Evolutionary conservation across 23 tunicate species (phyloP), one percentile per base, ranked within the genome.

Genomic region (Pegea sp.): DNA sequence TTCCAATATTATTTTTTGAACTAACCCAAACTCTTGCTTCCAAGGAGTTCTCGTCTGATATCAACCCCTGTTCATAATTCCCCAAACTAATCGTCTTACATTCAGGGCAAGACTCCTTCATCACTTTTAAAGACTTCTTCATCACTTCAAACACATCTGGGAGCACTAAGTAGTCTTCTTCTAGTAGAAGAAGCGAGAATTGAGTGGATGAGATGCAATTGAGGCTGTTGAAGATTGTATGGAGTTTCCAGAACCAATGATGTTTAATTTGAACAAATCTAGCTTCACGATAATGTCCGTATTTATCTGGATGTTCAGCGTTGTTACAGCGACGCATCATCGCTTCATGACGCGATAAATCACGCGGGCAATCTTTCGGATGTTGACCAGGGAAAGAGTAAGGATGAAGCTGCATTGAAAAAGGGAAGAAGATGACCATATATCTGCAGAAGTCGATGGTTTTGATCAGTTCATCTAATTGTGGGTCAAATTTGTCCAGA

Each of bases 211-310:
- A 6, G 25, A 84, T 48, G 5, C 33, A 59, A 25, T 64, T 56
- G 4, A 84, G 63, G 26, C 95, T 84, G 28, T 48, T 56, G 48
- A 73, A 84, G 2, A 69, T 65, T 78, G 76, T 75, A 58, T 87
- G 71, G 27, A 87, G 64, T 38, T 87, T 87, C 96, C 96, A 87
- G 27, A 69, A 49, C 96, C 96, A 87, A 43, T 87, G 96, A 46
- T 87, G 96, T 33, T 87, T 87, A 21, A 65, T 68, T 54, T 87
- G 87, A 6, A 87, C 96, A 60, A 50, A 69, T 56, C 56, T 65
- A 5, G 70, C 78, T 56, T 87, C 96, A 13, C 96, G 56, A 56
- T 87, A 87, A 60, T 87, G 80, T 16, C 84, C 84, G 46, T 66
- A 84, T 56, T 27, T 48, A 33, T 84, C 95, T 0, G 95, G 95